Conservation (phyloP, 2,113 vertebrate species). For the Heterotilapia buettikoferi region DNA sequence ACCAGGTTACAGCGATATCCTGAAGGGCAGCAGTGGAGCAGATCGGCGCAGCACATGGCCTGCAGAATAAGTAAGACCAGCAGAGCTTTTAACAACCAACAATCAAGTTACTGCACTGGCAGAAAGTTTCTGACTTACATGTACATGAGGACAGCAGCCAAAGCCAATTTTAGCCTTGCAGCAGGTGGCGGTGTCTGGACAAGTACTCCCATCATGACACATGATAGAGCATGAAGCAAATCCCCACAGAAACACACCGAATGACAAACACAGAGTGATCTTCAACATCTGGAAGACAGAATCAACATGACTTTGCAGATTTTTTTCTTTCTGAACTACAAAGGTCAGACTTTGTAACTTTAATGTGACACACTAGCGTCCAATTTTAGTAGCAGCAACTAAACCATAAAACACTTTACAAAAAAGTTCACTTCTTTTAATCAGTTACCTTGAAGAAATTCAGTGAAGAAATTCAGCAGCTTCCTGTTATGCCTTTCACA, state of each 20-base stretch:
- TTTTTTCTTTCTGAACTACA: not conserved
- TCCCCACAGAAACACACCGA: constrained; percentile 9
- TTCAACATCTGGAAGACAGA: constrained; percentile 49
- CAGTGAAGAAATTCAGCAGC: not conserved
- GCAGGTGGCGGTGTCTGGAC: constrained; percentile 41
- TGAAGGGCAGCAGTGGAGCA: constrained; percentile 63
- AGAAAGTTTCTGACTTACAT: constrained; percentile 16
- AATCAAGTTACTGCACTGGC: rapidly evolving
- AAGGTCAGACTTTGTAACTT: not conserved
- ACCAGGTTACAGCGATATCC: constrained; percentile 35
- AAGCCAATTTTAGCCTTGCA: constrained; percentile 34
- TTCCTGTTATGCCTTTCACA: not conserved
- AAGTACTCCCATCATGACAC: constrained; percentile 50
- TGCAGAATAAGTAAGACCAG: not conserved
- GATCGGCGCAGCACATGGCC: constrained; percentile 70
- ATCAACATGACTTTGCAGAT: not conserved
- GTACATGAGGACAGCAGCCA: constrained; percentile 56
- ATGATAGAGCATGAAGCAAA: constrained; percentile 12
- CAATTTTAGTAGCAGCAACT: too few relatives aligned
- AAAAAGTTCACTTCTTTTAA: too few relatives aligned
- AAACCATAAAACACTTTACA: too few relatives aligned
- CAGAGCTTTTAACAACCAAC: rapidly evolving
- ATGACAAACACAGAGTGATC: not conserved
- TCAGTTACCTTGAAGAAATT: too few relatives aligned
- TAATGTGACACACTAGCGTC: rapidly evolving